These are phyloP conservation scores for Bungarus multicinctus DNA, from an alignment of 2,113 vertebrate species.

Conservation along the genomic window DNA sequence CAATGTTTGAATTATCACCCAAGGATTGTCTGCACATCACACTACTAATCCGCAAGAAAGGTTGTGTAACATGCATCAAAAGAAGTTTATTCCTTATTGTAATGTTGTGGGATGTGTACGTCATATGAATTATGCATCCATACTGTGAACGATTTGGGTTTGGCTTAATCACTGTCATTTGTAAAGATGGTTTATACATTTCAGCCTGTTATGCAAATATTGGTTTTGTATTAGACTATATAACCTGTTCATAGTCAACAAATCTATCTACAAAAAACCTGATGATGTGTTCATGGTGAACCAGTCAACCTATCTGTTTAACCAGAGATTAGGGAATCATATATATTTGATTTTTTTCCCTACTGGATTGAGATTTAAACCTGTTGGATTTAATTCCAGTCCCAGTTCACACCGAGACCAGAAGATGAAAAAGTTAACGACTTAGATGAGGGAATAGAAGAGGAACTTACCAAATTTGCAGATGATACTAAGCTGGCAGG, in stretches of 20 bases:
- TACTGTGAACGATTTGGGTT: not conserved
- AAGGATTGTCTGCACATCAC: not conserved
- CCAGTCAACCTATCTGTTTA: not conserved
- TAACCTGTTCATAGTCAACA: not conserved
- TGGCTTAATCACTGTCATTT: not conserved
- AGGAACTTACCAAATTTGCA: no score
- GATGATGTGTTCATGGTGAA: not conserved
- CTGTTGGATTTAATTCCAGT: not conserved
- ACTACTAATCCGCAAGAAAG: not conserved
- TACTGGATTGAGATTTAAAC: not conserved
- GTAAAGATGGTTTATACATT: not conserved
- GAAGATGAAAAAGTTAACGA: not conserved
- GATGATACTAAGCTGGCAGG: no score
- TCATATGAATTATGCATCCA: not conserved
- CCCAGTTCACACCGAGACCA: not conserved
- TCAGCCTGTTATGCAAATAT: not conserved
- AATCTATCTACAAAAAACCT: not conserved
- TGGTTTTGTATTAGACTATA: not conserved
- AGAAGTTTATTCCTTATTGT: not conserved
- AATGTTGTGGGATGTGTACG: not conserved
- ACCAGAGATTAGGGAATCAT: no score
- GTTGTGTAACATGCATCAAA: not conserved
- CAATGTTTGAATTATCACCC: not conserved
- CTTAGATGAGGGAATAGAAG: no score
- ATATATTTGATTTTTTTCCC: not conserved